Evolutionary conservation across 2,797 vertebrate species (phyloP), one percentile per base, ranked within the genome.

Genomic region (Argyrosomus regius): DNA sequence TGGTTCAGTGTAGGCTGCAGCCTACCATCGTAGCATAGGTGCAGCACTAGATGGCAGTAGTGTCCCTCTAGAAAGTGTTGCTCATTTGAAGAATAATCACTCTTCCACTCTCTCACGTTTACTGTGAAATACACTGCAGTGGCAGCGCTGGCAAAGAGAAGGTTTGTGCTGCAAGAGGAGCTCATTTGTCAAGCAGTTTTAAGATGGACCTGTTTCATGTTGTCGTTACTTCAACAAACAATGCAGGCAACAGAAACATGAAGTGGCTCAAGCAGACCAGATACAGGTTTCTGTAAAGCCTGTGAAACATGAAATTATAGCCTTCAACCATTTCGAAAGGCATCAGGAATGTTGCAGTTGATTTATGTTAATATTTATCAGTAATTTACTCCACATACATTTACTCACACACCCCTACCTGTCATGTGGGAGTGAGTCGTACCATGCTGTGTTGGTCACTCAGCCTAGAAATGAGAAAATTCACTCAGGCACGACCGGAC

Each of bases 381-480:
- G 24, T 76, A 50, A 69, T 77, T 75, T 56, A 61, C 41, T 60
- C 67, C 18, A 65, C 59, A 72, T 71, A 26, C 18, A 62, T 52
- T 17, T 18, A 62, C 54, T 75, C 5, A 5, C 68, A 70, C 61
- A 20, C 10, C 63, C 52, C 78, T 64, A 80, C 63, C 60, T 81
- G 77, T 84, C 75, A 77, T 59, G 52, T 68, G 28, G 67, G 76
- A 86, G 69, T 78, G 62, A 86, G 78, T 53, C 14, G 2, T 67
- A 75, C 58, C 64, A 45, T 54, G 72, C 53, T 77, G 86, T 71
- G 72, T 79, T 69, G 71, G 71, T 75, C 82, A 78, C 78, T 92
- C 84, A 86, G 78, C 82, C 87, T 89, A 74, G 75, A 93, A 93
- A 94, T 94, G 83, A 93, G 85, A 91, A 92, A 91, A 93, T 84